Evolutionary conservation across 2,888 invertebrate species (phyloP).

Genomic region (Syritta pipiens): DNA sequence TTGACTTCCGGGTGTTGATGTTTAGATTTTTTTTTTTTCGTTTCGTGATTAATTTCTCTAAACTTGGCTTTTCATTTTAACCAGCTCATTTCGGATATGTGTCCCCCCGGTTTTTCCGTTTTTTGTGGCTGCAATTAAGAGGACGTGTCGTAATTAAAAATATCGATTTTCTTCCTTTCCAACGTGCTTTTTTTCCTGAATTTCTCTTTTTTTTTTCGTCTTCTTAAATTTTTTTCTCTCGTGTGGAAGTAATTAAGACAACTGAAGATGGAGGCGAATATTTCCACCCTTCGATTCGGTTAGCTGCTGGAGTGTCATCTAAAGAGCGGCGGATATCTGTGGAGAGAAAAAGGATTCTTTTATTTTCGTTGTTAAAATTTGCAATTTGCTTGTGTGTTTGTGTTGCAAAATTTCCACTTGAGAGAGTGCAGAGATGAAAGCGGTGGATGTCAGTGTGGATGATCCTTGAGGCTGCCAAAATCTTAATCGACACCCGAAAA

Average conservation of each 20-base stretch:
- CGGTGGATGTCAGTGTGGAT: constrained; percentile 17
- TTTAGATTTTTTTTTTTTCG: not conserved
- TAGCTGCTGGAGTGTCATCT: constrained; percentile 59
- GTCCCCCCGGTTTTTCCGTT: constrained; percentile 12
- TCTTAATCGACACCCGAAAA: constrained; percentile 51
- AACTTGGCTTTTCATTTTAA: constrained; percentile 34
- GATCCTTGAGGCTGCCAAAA: constrained; percentile 23
- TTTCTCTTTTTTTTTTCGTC: constrained; percentile 2
- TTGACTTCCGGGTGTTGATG: constrained; percentile 8
- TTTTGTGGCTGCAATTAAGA: constrained; percentile 40
- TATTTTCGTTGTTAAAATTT: no score
- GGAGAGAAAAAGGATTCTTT: constrained; percentile 3
- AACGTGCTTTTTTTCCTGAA: not conserved
- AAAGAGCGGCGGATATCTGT: constrained; percentile 55
- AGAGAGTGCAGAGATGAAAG: constrained; percentile 54
- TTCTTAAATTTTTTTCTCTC: constrained; percentile 44
- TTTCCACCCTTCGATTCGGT: constrained; percentile 63
- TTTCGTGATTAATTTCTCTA: constrained; percentile 31
- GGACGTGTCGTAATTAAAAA: constrained; percentile 62
- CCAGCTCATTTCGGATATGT: constrained; percentile 56
- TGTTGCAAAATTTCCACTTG: constrained; percentile 49
- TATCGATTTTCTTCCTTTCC: constrained; percentile 51
- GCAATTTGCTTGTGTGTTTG: not conserved
- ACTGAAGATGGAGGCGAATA: constrained; percentile 37
- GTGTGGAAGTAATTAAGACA: constrained; percentile 60